Evolutionary conservation across 2,797 vertebrate species (phyloP).

Genomic region (Ptychobarbus kaznakovi): DNA sequence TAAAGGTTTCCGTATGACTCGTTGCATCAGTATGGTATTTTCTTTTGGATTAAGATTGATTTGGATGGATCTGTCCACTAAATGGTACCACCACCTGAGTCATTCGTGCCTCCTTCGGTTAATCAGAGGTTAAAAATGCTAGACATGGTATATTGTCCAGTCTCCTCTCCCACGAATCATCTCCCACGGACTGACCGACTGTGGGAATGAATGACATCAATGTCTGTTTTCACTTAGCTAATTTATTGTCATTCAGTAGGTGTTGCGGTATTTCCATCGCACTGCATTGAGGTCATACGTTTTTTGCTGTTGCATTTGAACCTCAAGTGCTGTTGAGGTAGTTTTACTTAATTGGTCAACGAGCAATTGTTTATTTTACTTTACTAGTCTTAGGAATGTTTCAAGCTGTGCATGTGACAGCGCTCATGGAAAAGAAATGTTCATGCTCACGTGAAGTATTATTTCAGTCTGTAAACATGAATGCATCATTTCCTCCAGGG

Average conservation of each 20-base stretch:
- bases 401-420: neutral
- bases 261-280: neutral
- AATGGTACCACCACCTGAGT: slow-evolving; percentile 14
- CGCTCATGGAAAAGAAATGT: neutral
- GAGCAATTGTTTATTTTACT: neutral
- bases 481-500: slow-evolving; percentile 77
- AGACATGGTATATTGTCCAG: neutral
- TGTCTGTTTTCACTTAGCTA: slow-evolving; percentile 34
- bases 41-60: neutral
- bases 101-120: slow-evolving; percentile 2
- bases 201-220: slow-evolving; percentile 31
- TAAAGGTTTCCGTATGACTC: neutral
- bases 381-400: neutral
- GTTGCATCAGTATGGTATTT: neutral
- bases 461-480: slow-evolving; percentile 21
- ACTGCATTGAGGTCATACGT: neutral
- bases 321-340: neutral
- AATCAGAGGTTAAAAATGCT: slow-evolving; percentile 33
- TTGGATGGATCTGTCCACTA: neutral
- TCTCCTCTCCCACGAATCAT: slow-evolving; percentile 26
- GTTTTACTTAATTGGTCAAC: neutral
- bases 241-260: slow-evolving; percentile 14
- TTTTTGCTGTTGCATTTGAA: slow-evolving; percentile 3
- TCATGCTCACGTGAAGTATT: neutral
- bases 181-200: slow-evolving; percentile 2